Evolutionary conservation across 2,113 vertebrate genomes (phyloP).

Genomic region (Dipodomys ordii): DNA sequence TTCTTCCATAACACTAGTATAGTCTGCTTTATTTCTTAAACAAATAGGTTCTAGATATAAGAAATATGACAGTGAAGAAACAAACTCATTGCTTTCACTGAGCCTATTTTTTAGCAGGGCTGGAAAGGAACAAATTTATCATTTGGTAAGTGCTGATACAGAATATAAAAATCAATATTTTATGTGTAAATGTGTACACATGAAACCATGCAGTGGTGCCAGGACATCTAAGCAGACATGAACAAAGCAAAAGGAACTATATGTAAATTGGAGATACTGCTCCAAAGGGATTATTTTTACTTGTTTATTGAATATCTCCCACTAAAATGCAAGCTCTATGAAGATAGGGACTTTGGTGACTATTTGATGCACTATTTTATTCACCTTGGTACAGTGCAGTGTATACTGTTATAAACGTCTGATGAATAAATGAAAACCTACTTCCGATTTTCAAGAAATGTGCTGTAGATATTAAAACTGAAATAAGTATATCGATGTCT

Average conservation of each 20-base stretch:
- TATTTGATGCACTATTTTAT: not conserved
- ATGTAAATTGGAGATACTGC: not conserved
- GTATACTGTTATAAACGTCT: not conserved
- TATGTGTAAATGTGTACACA: not conserved
- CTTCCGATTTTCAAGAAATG: not conserved
- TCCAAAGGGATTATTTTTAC: not conserved
- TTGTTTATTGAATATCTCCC: not conserved
- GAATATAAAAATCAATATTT: conserved; percentile 27
- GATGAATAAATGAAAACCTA: conserved; percentile 45
- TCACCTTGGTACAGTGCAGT: not conserved
- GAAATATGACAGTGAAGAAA: conserved; percentile 10
- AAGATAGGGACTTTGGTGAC: conserved; percentile 3
- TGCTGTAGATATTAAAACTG: not conserved
- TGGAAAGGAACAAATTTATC: conserved; percentile 42
- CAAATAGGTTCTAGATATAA: not conserved
- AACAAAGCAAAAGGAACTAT: not conserved
- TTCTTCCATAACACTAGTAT: not conserved
- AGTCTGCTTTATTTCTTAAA: conserved; percentile 32
- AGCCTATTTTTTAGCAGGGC: not conserved
- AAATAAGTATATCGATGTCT: not conserved
- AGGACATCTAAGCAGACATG: not conserved
- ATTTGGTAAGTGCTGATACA: not conserved
- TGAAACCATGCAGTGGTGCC: not conserved
- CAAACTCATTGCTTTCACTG: not conserved
- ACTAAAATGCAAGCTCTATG: not conserved